Evolutionary conservation across 2,113 vertebrate genomes (phyloP).

Genomic region (Motacilla alba): DNA sequence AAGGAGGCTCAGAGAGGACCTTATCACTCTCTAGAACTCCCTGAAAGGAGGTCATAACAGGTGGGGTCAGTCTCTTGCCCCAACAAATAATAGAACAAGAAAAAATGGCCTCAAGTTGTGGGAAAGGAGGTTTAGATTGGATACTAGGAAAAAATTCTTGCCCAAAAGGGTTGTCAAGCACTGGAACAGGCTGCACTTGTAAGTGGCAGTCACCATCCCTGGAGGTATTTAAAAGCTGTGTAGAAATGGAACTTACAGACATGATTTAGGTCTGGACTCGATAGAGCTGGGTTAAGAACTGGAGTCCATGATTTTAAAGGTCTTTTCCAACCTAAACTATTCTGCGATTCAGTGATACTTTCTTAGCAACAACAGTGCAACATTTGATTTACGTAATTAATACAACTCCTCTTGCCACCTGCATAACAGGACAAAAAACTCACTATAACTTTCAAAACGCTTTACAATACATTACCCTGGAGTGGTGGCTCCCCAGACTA

Average conservation of each 20-base stretch:
- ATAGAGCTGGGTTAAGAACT: neutral
- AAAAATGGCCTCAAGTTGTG: neutral
- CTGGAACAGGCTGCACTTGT: neutral
- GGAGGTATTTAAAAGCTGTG: neutral
- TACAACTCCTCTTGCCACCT: conserved; percentile 21
- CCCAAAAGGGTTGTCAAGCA: neutral
- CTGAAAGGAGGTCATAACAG: neutral
- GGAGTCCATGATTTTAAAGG: neutral
- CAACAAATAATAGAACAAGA: neutral
- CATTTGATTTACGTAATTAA: conserved; percentile 38
- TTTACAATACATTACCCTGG: neutral
- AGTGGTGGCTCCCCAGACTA: neutral
- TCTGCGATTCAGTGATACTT: neutral
- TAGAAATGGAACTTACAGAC: neutral
- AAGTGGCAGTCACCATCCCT: neutral
- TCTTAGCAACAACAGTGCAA: neutral
- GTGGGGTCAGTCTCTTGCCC: neutral
- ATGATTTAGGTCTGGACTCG: neutral
- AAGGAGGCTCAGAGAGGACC: neutral
- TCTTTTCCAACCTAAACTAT: neutral
- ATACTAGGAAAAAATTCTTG: neutral
- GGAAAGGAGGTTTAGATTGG: neutral
- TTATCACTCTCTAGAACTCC: neutral
- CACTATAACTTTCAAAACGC: neutral
- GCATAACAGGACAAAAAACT: neutral